phyloP scores from a whole-genome alignment of 2,888 invertebrate species.

The Pachydiplax longipennis region DNA sequence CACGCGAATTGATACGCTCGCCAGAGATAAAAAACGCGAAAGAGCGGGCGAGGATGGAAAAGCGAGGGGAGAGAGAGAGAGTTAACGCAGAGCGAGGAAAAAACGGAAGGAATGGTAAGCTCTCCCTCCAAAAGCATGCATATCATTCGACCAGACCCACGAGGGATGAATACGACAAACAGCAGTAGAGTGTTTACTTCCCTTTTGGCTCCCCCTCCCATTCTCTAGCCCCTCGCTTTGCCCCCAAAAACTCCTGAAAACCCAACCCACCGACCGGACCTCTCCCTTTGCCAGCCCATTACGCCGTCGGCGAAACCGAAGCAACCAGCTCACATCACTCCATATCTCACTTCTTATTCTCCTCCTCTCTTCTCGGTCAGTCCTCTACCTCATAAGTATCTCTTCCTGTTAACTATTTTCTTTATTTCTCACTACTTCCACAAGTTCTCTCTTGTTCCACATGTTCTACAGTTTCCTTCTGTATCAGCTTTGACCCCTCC shows the following conservation, averaged over 20 bases:
- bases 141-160: not conserved
- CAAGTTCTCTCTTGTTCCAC: too few species aligned
- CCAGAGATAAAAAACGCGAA: not conserved
- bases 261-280: not conserved
- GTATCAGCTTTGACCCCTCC: too few species aligned
- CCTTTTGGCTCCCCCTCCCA: not conserved
- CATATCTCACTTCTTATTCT: not conserved
- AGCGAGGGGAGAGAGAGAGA: not conserved
- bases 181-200: slow-evolving; percentile 35
- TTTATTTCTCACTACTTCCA: too few species aligned
- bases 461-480: too few species aligned
- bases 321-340: not conserved
- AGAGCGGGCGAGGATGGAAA: not conserved
- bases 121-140: not conserved
- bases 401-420: too few species aligned
- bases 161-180: slow-evolving; percentile 11
- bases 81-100: not conserved
- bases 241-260: not conserved
- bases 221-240: not conserved
- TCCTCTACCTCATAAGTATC: not conserved
- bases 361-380: not conserved
- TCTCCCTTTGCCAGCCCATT: slow-evolving; percentile 13
- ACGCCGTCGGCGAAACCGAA: slow-evolving; percentile 15
- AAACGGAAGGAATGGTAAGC: not conserved
- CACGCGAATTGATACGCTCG: not conserved